Evolutionary conservation across 2,888 invertebrate species (phyloP), one percentile per base, ranked within the genome.

Genomic region (Lasioglossum figueresi): DNA sequence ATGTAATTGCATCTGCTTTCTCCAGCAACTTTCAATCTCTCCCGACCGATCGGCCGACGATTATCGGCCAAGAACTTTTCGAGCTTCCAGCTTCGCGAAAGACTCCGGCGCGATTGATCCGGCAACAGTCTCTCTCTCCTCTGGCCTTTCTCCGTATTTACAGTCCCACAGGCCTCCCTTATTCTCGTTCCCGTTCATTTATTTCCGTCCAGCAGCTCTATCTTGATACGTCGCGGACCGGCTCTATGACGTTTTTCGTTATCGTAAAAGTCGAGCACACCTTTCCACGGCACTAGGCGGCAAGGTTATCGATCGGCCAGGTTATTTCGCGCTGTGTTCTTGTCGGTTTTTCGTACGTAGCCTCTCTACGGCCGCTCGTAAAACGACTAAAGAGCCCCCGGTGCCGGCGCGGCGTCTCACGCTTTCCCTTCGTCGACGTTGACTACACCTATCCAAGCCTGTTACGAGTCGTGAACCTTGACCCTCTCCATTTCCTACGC

Each of bases 401-500:
- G n/a, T 56, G 34, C 19, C 10, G 23, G 48, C 23, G 8, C 10
- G 16, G 31, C 52, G 52, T 74, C 23, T 66, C 73, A 74, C 76
- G 76, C 82, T 83, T 82, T 66, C 31, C 73, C n/a, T 45, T 48
- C 68, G 48, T 63, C 81, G 59, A 66, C 66, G 66, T 70, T 70
- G 43, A 34, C 37, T 66, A 80, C 70, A 76, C 68, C 19, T 66
- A 59, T 34, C 59, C 77, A 1, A 48, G 27, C 31, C 73, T 56
- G 52, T 82, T 76, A 71, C 68, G 40, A 66, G 66, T 75, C 68
- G 71, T 56, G 71, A 81, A 77, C 83, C 86, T 85, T 89, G 82
- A 86, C 79, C 83, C 66, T 66, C 34, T 85, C 80, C 76, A 68
- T 45, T 76, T 71, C 34, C 34, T 34, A 71, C 59, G 76, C 71